Percentiles rank a stretch among this genome's conserved stretches.
These are phyloP conservation scores for Tetragnatha versicolor DNA, from an alignment of 1,140 invertebrate species.

Conservation along the genomic window DNA sequence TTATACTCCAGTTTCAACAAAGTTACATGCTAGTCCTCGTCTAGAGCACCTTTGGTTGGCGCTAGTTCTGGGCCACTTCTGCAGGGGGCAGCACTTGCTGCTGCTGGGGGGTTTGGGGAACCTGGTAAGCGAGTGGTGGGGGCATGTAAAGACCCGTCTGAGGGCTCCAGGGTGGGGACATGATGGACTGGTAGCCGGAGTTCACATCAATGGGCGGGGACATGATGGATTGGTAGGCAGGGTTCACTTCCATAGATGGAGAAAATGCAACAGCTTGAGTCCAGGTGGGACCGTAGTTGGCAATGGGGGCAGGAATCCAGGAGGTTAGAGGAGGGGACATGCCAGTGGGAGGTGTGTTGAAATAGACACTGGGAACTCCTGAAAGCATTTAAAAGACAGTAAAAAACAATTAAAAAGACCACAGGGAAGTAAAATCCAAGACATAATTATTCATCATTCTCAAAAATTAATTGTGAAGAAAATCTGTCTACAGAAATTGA, in stretches of 20 bases:
- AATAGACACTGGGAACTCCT: constrained; percentile 41
- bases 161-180: constrained; percentile 40
- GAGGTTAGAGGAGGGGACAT: constrained; percentile 29
- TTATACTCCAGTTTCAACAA: too few relatives aligned
- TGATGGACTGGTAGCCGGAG: not conserved
- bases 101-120: not conserved
- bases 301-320: constrained; percentile 35
- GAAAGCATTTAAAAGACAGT: not conserved
- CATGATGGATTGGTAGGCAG: constrained; percentile 2
- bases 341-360: constrained; percentile 40
- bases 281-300: constrained; percentile 25
- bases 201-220: constrained; percentile 10
- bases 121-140: constrained; percentile 4
- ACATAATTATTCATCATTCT: too few relatives aligned
- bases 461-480: too few relatives aligned
- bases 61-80: not conserved
- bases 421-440: not conserved
- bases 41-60: too few relatives aligned
- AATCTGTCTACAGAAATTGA: too few relatives aligned
- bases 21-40: too few relatives aligned
- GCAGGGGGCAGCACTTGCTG: not conserved
- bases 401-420: not conserved
- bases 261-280: constrained; percentile 34
- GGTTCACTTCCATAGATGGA: constrained; percentile 34
- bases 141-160: constrained; percentile 25